A percentile compares a stretch with the other conserved stretches of the same genome.
These are phyloP conservation scores for Pitta sordida DNA, from an alignment of 2,113 vertebrate species.

Conservation along the genomic window DNA sequence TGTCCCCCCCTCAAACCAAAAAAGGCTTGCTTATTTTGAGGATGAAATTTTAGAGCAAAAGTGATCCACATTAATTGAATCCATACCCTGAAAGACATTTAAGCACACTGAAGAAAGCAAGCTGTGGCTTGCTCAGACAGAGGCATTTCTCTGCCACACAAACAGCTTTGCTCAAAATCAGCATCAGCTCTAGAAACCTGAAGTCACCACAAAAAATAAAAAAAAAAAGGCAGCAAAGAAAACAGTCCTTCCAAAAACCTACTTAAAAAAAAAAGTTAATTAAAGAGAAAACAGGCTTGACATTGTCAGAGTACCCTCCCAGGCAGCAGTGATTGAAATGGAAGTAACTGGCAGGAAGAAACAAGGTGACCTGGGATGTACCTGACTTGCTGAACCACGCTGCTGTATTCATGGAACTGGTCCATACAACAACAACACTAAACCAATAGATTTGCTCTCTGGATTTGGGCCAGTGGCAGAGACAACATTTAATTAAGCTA, in stretches of 20 bases:
- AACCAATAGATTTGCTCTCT: not conserved
- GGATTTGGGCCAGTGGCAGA: slow-evolving; percentile 18
- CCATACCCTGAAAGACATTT: not conserved
- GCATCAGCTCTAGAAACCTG: not conserved
- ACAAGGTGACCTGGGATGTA: not conserved
- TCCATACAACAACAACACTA: not conserved
- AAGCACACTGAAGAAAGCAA: not conserved
- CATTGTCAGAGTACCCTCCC: not conserved
- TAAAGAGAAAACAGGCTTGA: not conserved
- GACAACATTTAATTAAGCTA: slow-evolving; percentile 29
- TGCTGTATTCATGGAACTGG: not conserved
- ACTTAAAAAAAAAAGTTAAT: not conserved
- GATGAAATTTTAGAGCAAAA: not conserved
- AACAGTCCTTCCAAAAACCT: not conserved
- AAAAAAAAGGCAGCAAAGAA: not conserved
- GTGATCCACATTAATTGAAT: not conserved
- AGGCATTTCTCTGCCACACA: not conserved
- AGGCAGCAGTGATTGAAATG: not conserved
- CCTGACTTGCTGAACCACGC: not conserved
- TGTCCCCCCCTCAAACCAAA: not conserved
- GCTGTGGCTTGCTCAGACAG: not conserved
- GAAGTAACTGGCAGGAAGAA: not conserved
- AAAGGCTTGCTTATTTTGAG: not conserved
- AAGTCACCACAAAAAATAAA: not conserved
- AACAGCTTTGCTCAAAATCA: not conserved